These are phyloP conservation scores for Drosophila ezoana DNA, from an alignment of 2,888 invertebrate species.

Conservation along the genomic window DNA sequence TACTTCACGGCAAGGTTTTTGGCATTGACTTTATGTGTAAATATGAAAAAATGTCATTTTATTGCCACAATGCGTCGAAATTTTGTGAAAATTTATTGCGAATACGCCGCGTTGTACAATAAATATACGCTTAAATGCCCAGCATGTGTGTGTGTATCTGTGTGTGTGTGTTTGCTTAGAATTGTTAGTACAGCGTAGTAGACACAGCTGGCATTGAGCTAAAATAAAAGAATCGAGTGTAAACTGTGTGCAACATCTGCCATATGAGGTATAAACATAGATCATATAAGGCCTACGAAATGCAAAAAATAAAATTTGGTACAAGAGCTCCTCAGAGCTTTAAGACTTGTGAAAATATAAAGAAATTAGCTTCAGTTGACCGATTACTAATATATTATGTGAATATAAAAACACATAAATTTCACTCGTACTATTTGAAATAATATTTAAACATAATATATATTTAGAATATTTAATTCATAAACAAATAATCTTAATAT, in stretches of 20 bases:
- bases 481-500: no score
- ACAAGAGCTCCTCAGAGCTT: background rate
- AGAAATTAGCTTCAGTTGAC: no score
- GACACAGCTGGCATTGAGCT: constrained; percentile 30
- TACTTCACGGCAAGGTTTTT: constrained; percentile 30
- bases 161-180: constrained; percentile 54
- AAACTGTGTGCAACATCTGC: constrained; percentile 25
- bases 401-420: no score
- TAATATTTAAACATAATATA: no score
- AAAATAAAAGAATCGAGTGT: constrained; percentile 5
- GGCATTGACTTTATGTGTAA: constrained; percentile 75
- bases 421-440: no score
- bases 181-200: constrained; percentile 46
- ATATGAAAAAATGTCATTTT: constrained; percentile 78
- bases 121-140: constrained; percentile 71
- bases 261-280: constrained; percentile 1
- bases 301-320: constrained; percentile 13
- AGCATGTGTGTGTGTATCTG: constrained; percentile 14
- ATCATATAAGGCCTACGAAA: constrained; percentile 8
- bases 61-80: constrained; percentile 78
- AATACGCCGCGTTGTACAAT: constrained; percentile 72
- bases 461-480: no score
- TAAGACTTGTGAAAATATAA: background rate
- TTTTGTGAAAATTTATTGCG: constrained; percentile 76
- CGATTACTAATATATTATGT: no score